Conservation (phyloP, 2,797 vertebrate genomes). For the Melanotaenia nigrans region DNA sequence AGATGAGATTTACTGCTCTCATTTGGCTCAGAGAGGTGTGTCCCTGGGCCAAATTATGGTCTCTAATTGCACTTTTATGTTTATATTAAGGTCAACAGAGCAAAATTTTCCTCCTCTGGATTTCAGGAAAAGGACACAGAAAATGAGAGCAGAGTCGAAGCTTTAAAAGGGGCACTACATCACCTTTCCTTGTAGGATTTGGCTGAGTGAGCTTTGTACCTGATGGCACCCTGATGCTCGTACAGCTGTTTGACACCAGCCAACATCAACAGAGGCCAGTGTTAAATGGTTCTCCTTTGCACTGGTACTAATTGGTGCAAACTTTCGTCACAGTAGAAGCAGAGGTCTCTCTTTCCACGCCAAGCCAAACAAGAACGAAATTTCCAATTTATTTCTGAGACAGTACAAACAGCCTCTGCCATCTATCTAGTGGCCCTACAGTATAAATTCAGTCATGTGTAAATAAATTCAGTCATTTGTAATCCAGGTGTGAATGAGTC, state of each 20-base stretch:
- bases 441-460: constrained; percentile 21
- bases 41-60: constrained; percentile 55
- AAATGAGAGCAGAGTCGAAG: constrained; percentile 37
- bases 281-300: constrained; percentile 69
- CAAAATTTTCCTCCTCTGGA: constrained; percentile 41
- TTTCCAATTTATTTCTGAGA: constrained; percentile 55
- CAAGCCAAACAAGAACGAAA: constrained; percentile 76
- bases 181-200: constrained; percentile 48
- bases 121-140: constrained; percentile 48
- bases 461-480: constrained; percentile 22
- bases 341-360: constrained; percentile 77
- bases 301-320: constrained; percentile 79
- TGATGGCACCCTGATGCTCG: constrained; percentile 74
- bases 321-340: constrained; percentile 56
- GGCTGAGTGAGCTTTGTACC: constrained; percentile 55
- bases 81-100: constrained; percentile 66
- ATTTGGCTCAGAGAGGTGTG: constrained; percentile 55
- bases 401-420: constrained; percentile 43
- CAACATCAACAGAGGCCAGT: constrained; percentile 75
- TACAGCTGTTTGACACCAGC: constrained; percentile 60
- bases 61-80: constrained; percentile 66
- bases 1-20: constrained; percentile 68
- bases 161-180: constrained; percentile 37
- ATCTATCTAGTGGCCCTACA: constrained; percentile 41
- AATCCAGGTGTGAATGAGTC: constrained; percentile 1